Evolutionary conservation across 2,797 vertebrate genomes (phyloP).

Genomic region (Hypotaenidia okinawae): DNA sequence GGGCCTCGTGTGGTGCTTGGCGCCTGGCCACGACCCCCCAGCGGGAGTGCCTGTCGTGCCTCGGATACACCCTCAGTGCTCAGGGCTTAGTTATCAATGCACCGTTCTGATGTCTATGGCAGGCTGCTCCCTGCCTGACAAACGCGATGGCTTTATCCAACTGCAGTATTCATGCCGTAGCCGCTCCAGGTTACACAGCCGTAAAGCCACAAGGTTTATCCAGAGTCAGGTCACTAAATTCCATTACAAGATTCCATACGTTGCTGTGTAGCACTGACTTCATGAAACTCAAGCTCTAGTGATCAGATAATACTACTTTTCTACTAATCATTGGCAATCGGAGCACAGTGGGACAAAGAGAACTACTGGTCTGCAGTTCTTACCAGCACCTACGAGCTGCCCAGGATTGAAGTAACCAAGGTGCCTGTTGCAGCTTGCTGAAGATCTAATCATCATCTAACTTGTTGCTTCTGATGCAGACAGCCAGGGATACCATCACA

Average conservation of each 20-base stretch:
- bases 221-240: neutral
- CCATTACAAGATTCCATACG: neutral
- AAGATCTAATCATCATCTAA: neutral
- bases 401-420: neutral
- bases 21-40: accelerated
- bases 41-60: accelerated
- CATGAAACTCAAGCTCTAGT: neutral
- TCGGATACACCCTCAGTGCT: too few relatives aligned
- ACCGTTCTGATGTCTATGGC: neutral
- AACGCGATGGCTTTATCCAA: neutral
- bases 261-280: neutral
- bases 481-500: neutral
- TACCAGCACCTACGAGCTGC: neutral
- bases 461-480: neutral
- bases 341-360: neutral
- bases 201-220: too few relatives aligned
- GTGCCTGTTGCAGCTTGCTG: neutral
- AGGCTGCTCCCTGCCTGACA: accelerated
- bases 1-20: accelerated
- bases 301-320: neutral
- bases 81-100: too few relatives aligned
- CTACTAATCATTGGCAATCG: neutral
- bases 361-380: accelerated
- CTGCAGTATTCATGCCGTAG: neutral
- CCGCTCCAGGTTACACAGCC: accelerated